Evolutionary conservation across 2,113 vertebrate species (phyloP).

Genomic region (Chaetodon trifascialis): DNA sequence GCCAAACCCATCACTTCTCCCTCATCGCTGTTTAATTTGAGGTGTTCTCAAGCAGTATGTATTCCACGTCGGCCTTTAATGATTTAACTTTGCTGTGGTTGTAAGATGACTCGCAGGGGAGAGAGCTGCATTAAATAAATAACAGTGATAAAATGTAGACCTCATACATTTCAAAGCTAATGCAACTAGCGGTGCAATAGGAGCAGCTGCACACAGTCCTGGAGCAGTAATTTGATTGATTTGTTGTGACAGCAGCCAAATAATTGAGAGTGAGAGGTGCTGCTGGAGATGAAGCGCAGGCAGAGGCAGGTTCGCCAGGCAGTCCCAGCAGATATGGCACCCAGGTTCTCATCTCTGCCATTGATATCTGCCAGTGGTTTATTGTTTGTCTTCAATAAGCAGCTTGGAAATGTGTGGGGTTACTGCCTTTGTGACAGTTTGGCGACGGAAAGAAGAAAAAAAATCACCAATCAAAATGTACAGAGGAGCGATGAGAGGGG

Average conservation of each 20-base stretch:
- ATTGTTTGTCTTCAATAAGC: slow-evolving; percentile 88
- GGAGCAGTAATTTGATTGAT: slow-evolving; percentile 99
- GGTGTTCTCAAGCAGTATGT: slow-evolving; percentile 80
- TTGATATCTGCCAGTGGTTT: slow-evolving; percentile 92
- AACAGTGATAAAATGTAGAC: slow-evolving; percentile 94
- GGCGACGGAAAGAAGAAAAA: slow-evolving; percentile 51
- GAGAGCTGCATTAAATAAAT: slow-evolving; percentile 92
- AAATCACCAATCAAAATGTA: slow-evolving; percentile 80
- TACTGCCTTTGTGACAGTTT: slow-evolving; percentile 79
- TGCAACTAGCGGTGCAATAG: slow-evolving; percentile 89
- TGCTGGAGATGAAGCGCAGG: slow-evolving; percentile 92
- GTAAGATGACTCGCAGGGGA: slow-evolving; percentile 87
- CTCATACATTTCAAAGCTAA: slow-evolving; percentile 96
- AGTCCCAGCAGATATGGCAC: slow-evolving; percentile 90
- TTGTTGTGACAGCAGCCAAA: slow-evolving; percentile 99
- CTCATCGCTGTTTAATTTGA: slow-evolving; percentile 80
- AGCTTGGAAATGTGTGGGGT: slow-evolving; percentile 79
- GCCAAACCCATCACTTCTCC: slow-evolving; percentile 50
- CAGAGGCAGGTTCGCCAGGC: slow-evolving; percentile 89
- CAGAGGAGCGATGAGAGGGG: slow-evolving; percentile 67
- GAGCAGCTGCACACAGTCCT: slow-evolving; percentile 93
- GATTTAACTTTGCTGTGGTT: slow-evolving; percentile 90
- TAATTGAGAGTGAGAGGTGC: slow-evolving; percentile 99
- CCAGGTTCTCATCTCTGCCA: slow-evolving; percentile 91
- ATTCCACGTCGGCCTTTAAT: slow-evolving; percentile 86